These are phyloP conservation scores for Hydrotaea cyrtoneurina DNA, from an alignment of 2,888 invertebrate genomes.

Conservation along the genomic window DNA sequence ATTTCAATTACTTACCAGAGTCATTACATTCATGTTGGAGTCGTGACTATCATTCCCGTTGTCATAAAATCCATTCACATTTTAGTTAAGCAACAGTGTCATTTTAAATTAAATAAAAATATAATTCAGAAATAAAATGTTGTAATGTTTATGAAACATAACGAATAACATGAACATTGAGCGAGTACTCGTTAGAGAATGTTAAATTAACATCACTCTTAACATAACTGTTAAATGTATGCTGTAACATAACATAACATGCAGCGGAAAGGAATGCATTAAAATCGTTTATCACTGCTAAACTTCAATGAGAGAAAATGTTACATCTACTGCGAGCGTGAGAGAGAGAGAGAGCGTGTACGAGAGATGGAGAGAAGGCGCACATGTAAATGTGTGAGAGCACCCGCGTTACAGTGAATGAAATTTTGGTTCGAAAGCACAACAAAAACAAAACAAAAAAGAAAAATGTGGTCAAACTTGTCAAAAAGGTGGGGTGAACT, in stretches of 20 bases:
- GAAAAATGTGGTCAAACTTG: slow-evolving; percentile 17
- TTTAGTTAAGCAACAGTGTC: too few relatives aligned
- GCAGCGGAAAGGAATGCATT: neutral
- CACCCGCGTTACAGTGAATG: slow-evolving; percentile 27
- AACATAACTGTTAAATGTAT: neutral
- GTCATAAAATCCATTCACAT: neutral
- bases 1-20: neutral
- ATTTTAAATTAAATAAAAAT: neutral
- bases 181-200: neutral
- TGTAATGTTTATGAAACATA: neutral
- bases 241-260: too few relatives aligned
- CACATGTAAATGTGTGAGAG: neutral
- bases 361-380: neutral
- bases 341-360: neutral
- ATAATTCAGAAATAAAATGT: neutral
- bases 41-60: too few relatives aligned
- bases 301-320: neutral
- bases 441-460: slow-evolving; percentile 14
- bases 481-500: slow-evolving; percentile 35
- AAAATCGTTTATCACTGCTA: neutral
- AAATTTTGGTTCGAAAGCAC: slow-evolving; percentile 24
- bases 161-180: neutral
- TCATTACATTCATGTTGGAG: neutral
- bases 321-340: neutral
- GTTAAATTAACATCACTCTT: neutral